Percentiles rank a stretch among this genome's conserved stretches.
These are phyloP conservation scores for Metaphire vulgaris DNA, from an alignment of 1,140 invertebrate genomes.

Conservation along the genomic window DNA sequence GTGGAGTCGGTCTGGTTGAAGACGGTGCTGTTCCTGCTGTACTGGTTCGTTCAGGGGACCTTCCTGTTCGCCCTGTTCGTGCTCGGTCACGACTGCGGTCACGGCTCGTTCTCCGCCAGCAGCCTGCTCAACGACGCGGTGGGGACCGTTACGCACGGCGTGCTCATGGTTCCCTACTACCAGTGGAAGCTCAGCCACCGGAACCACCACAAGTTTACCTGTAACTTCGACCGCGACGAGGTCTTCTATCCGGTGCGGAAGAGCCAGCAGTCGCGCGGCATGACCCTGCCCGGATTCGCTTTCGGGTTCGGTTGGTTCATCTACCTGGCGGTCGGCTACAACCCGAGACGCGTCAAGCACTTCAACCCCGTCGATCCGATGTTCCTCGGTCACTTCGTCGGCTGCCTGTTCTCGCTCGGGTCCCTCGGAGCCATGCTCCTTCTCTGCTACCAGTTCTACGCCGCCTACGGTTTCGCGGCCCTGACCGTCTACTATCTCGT, in stretches of 20 bases:
- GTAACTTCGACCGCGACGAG: constrained; percentile 32
- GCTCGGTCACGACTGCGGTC: constrained; percentile 49
- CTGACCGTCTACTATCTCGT: constrained; percentile 43
- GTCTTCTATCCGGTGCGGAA: constrained; percentile 32
- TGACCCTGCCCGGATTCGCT: constrained; percentile 26
- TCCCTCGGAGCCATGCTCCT: constrained; percentile 32
- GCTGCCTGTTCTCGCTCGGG: constrained; percentile 31
- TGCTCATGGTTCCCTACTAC: constrained; percentile 30
- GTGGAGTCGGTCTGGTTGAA: constrained; percentile 17
- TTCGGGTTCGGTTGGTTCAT: constrained; percentile 31
- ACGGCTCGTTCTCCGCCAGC: constrained; percentile 44
- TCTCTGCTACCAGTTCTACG: constrained; percentile 31
- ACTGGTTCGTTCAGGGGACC: constrained; percentile 45
- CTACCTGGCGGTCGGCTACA: constrained; percentile 28
- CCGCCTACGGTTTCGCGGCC: constrained; percentile 11
- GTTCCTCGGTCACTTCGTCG: constrained; percentile 22
- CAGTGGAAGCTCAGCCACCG: constrained; percentile 32
- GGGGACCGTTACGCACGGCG: constrained; percentile 26
- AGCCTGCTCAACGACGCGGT: constrained; percentile 32
- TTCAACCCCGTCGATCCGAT: constrained; percentile 26
- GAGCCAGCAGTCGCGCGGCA: not conserved
- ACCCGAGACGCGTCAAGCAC: constrained; percentile 25
- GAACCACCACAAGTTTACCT: constrained; percentile 31
- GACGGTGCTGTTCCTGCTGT: constrained; percentile 31
- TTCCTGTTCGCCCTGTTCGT: constrained; percentile 42